phyloP scores from a whole-genome alignment of 2,888 invertebrate species.

The Drosophila subsilvestris region DNA sequence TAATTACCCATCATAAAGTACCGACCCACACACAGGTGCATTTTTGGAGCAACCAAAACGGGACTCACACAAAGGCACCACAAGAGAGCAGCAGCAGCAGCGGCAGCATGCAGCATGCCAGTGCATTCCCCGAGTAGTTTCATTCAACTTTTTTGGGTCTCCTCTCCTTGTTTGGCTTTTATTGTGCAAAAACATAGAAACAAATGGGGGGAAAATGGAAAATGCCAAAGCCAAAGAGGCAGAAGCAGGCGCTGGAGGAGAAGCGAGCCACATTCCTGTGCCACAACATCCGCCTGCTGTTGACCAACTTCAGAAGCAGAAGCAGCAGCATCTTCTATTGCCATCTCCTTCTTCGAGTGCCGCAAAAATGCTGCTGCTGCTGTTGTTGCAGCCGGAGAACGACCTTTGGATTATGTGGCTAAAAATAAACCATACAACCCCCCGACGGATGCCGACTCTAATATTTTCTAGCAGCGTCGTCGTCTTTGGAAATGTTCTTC shows the following conservation, averaged over 20 bases:
- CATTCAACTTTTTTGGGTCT: constrained; percentile 46
- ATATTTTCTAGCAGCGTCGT: constrained; percentile 65
- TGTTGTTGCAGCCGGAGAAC: constrained; percentile 60
- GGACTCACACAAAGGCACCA: neutral
- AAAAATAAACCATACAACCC: constrained; percentile 69
- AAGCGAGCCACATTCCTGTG: constrained; percentile 50
- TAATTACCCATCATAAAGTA: neutral
- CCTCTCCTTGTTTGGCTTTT: constrained; percentile 17
- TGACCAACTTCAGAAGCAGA: constrained; percentile 41
- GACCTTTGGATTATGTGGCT: constrained; percentile 76
- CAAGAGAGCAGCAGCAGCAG: constrained; percentile 14
- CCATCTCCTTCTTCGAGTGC: constrained; percentile 9
- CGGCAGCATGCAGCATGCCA: constrained; percentile 35
- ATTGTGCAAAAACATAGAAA: constrained; percentile 38
- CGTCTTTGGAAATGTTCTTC: constrained; percentile 19
- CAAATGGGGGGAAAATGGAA: constrained; percentile 25
- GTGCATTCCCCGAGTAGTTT: constrained; percentile 41
- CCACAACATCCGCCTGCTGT: constrained; percentile 46
- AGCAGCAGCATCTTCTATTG: constrained; percentile 7
- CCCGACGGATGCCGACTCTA: constrained; percentile 47
- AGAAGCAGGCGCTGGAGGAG: constrained; percentile 16
- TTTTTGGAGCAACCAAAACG: neutral
- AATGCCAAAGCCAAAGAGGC: constrained; percentile 17
- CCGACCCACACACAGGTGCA: neutral
- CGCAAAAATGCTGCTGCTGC: constrained; percentile 50